Conservation (phyloP, 2,113 vertebrate species). For the Atherinomorus stipes region DNA sequence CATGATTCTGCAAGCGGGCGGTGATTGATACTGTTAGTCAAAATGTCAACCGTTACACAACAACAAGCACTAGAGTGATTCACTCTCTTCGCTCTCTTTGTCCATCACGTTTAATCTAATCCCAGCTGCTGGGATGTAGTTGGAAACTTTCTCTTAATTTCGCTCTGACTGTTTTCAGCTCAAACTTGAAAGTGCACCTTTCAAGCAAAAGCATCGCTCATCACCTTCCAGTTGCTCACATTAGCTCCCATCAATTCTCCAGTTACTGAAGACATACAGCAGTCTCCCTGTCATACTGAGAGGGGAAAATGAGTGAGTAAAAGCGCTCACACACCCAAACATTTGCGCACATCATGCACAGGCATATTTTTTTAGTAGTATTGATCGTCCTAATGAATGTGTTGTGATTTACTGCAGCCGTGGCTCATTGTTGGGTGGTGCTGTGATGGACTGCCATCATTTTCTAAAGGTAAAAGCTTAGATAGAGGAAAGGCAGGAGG, state of each 20-base stretch:
- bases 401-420: conserved; percentile 77
- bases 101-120: not conserved
- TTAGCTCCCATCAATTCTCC: conserved; percentile 35
- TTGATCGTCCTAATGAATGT: conserved; percentile 81
- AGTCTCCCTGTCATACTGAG: conserved; percentile 40
- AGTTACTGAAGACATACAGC: conserved; percentile 47
- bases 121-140: not conserved
- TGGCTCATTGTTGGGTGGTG: conserved; percentile 74
- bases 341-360: conserved; percentile 22
- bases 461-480: conserved; percentile 77
- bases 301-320: conserved; percentile 27
- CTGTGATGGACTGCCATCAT: conserved; percentile 78
- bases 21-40: conserved; percentile 51
- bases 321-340: conserved; percentile 33
- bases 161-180: conserved; percentile 15
- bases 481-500: conserved; percentile 67
- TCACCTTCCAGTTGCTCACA: conserved; percentile 53
- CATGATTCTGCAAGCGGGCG: conserved; percentile 21
- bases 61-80: conserved; percentile 45
- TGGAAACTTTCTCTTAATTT: conserved; percentile 20
- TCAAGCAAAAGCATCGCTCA: conserved; percentile 54
- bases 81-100: conserved; percentile 9
- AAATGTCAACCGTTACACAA: conserved; percentile 59
- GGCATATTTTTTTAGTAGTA: conserved; percentile 67
- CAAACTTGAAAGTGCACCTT: conserved; percentile 46